Base-by-base conservation (phyloP, 2,797 vertebrate genomes). In the Tragopan temminckii region DNA sequence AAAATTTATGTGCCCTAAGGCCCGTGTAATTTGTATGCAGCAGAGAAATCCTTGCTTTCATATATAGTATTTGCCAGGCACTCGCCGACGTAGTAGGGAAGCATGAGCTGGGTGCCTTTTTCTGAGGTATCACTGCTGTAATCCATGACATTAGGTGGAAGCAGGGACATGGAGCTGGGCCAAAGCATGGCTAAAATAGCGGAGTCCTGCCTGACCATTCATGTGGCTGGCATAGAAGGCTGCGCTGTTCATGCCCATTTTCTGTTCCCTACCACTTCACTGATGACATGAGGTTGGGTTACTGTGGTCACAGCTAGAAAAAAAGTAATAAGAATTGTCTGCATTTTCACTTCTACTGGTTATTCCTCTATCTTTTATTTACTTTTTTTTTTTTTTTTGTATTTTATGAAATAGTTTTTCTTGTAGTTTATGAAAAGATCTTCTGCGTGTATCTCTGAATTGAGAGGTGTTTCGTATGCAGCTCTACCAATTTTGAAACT, bases 41-140 rank as follows among this genome's bases (percentile, higher is more conserved):
- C 61, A 83, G 75, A 82, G 71, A 64, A 85, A 57, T 80, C 82
- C 62, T 58, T 62, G 43, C 77, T 88, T n/a, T 83, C 31, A 2
- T 17, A 15, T 33, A 11, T 0, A 0, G 8, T 35, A 15, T 25
- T 69, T 68, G 77, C 27, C 64, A 59, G 84, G 27, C 9, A 1
- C 42, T 50, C 71, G 21, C 55, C 35, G 35, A 0, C 1, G 2
- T 17, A n/a, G 23, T 15, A 9, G 9, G 13, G 35, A 45, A 45
- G 75, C 36, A 2, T 14, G 5, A 25, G 27, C 50, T 57, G 63
- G 8, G 9, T 80, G 27, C 10, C 5, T 61, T 64, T 77, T 71
- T 33, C 33, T 75, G 79, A 64, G 75, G 12, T 58, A 19, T 57
- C 4, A 1, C 35, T 62, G 40, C 40, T 68, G 40, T 0, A 3